Percentiles rank a stretch among this genome's conserved stretches.
phyloP scores from a whole-genome alignment of 2,113 vertebrate species.

The Mesitornis unicolor region DNA sequence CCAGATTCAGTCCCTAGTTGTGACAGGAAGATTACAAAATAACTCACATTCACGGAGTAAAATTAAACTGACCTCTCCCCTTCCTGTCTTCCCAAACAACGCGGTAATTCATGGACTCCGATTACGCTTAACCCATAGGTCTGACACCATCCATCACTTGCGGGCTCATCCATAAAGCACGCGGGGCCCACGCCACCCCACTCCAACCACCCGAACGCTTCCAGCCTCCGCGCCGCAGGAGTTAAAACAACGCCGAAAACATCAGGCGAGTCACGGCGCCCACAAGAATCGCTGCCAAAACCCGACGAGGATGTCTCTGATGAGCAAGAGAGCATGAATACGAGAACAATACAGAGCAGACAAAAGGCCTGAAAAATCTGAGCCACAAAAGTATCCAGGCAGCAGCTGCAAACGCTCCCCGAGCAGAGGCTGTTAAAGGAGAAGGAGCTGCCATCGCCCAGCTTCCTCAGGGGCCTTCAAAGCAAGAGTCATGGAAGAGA shows the following conservation, averaged over 20 bases:
- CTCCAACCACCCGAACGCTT: rapidly evolving
- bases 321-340: rapidly evolving
- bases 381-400: neutral
- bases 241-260: neutral
- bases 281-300: neutral
- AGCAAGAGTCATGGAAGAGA: no score
- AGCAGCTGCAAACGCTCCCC: neutral
- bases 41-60: rapidly evolving
- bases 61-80: neutral
- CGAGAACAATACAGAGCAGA: neutral
- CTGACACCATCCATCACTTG: neutral
- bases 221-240: rapidly evolving
- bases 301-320: rapidly evolving
- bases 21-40: neutral
- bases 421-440: neutral
- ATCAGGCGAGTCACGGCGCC: rapidly evolving
- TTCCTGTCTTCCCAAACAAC: neutral
- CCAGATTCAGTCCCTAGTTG: neutral
- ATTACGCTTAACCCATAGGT: neutral
- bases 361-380: neutral
- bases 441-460: neutral
- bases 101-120: rapidly evolving
- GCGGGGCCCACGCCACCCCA: rapidly evolving
- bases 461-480: neutral
- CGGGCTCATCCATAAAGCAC: rapidly evolving